Base-by-base conservation (phyloP, 53 echinoderm and acorn worm genomes). In the Luidia sarsii region DNA sequence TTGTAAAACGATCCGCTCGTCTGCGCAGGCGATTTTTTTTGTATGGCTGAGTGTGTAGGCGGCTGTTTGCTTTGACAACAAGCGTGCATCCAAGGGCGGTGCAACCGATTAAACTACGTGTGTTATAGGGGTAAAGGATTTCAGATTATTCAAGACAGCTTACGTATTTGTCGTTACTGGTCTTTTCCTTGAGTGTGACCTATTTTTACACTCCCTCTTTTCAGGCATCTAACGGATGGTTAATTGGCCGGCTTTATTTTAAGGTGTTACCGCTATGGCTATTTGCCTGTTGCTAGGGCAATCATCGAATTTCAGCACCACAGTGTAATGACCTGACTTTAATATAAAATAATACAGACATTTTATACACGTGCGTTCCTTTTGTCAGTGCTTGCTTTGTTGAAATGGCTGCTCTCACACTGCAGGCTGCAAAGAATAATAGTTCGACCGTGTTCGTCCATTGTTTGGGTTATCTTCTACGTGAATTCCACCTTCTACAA, bases 51-150 rank as follows among this genome's bases (percentile, higher is more conserved):
- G 29, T 77, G 77, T 56, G 77, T 77, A 77, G 77, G 77, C 77
- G 77, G 59, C 32, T 77, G 48, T 77, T 77, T 77, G 77, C 77
- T 77, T 77, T 77, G 77, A 77, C 77, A 77, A 77, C 77, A 60
- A 19, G 7, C 0, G 7, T 33, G 61, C 49, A 77, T 60, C 77
- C 77, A 77, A 77, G 77, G 18, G n/a, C 63, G n/a, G 25, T 27
- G 19, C 22, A 35, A 57, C 59, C 37, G 9, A 13, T 38, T 36
- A 46, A 74, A 41, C 60, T 77, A 55, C 72, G 72, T 65, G 36
- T 38, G 36, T 65, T 35, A 35, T 35, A 21, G 30, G 62, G 19
- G 36, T 41, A 11, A 11, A 11, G 41, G 6, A 41, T 11, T 41
- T 6, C 41, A 41, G 41, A 41, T 41, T 34, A 65, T 34, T 65